Evolutionary conservation across 2,888 invertebrate species (phyloP), one percentile per base, ranked within the genome.

Genomic region (Chirona hameri): DNA sequence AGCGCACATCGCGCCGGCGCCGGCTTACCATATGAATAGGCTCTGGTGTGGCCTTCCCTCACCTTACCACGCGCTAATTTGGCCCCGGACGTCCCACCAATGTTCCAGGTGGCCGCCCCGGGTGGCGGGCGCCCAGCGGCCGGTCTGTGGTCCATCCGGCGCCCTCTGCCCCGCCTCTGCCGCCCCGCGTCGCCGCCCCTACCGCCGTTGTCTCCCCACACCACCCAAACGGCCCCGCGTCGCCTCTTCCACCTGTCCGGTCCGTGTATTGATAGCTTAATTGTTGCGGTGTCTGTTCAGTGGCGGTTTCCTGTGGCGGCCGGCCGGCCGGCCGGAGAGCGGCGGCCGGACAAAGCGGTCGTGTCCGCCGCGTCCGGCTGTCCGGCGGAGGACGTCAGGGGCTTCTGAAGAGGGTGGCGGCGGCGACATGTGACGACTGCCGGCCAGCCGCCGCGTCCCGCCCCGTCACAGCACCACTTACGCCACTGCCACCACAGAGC

Each of bases 21-120:
- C 76, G 76, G 21, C 76, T 76, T 76, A 76, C 46, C 39, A 76
- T 76, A 46, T 76, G 76, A 76, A 76, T 76, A 39, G 31, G 72
- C 39, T 14, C 12, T 18, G 72, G 72, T n/a, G 72, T 24, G 39
- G 24, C 46, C 76, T 76, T 76, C 76, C 46, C 76, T 24, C 76
- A 39, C 31, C 31, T 14, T 14, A 7, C 69, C 18, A 21, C 72
- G 31, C 31, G 76, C 24, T 46, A 24, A 46, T 46, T 46, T 46
- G 76, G 39, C 18, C 76, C 39, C 24, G 24, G 18, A 18, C 46
- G 76, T 46, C 76, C 24, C 72, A 15, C 39, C 46, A 46, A 76
- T 76, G 76, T 76, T 76, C 76, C 76, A 39, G 76, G 24, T 10
- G 76, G 76, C 18, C 76, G 46, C 76, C 46, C 76, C 46, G 24